Evolutionary conservation across 2,113 vertebrate species (phyloP).

Genomic region (Hystrix brachyura): DNA sequence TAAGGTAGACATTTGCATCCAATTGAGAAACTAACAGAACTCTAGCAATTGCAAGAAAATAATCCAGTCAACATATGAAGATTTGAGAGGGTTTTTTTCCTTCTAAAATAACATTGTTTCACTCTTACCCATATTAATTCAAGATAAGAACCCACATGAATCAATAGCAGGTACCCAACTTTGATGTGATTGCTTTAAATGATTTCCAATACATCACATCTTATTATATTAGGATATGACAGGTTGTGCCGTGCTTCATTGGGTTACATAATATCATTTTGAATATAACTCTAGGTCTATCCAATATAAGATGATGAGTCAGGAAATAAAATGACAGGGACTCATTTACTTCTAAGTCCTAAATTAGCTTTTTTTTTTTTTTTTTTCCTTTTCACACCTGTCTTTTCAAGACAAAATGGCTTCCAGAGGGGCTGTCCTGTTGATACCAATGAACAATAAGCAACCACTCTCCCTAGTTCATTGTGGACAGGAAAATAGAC

Average conservation of each 20-base stretch:
- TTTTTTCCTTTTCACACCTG: conserved; percentile 67
- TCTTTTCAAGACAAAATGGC: conserved; percentile 47
- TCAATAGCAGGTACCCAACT: conserved; percentile 61
- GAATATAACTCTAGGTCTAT: conserved; percentile 73
- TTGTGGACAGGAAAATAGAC: not conserved
- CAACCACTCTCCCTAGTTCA: conserved; percentile 9
- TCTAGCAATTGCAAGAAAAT: not conserved
- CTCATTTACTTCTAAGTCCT: conserved; percentile 56
- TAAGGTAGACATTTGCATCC: not conserved
- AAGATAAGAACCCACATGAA: conserved; percentile 63
- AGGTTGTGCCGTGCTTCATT: conserved; percentile 77
- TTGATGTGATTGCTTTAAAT: conserved; percentile 64
- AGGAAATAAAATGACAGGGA: conserved; percentile 73
- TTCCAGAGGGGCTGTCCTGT: not conserved
- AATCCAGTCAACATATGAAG: not conserved
- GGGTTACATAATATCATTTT: conserved; percentile 67
- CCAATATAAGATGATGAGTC: conserved; percentile 77
- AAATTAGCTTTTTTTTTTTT: conserved; percentile 70
- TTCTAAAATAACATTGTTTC: conserved; percentile 59
- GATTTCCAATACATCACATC: conserved; percentile 74
- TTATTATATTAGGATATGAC: conserved; percentile 76
- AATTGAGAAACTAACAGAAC: conserved; percentile 31
- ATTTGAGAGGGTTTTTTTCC: conserved; percentile 43
- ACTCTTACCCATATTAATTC: conserved; percentile 64
- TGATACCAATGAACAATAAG: not conserved